Evolutionary conservation across 2,797 vertebrate genomes (phyloP).

Genomic region (Poliocrania exsul): DNA sequence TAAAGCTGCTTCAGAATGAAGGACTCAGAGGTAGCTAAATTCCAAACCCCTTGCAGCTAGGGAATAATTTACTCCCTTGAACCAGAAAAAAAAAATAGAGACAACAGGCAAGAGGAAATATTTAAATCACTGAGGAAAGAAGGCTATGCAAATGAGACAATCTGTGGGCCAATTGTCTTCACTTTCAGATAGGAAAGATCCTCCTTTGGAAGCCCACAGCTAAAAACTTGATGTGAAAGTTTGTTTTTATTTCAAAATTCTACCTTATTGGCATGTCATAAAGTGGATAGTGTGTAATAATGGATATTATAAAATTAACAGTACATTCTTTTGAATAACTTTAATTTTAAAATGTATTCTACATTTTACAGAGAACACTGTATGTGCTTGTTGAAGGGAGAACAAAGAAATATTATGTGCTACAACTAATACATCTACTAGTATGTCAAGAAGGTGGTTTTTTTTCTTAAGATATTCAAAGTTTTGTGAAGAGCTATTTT

Average conservation of each 20-base stretch:
- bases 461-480: not conserved
- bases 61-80: not conserved
- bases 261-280: not conserved
- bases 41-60: not conserved
- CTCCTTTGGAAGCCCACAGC: not conserved
- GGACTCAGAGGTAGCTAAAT: not conserved
- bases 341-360: not conserved
- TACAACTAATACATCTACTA: not conserved
- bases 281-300: not conserved
- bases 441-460: not conserved
- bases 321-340: not conserved
- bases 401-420: conserved; percentile 17
- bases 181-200: not conserved
- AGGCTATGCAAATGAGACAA: not conserved
- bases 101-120: not conserved
- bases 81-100: not conserved
- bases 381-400: not conserved
- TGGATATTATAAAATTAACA: not conserved
- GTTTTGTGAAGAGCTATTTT: not conserved
- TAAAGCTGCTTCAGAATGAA: not conserved
- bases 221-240: not conserved
- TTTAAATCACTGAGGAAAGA: not conserved
- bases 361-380: not conserved
- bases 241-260: not conserved
- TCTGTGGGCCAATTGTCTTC: not conserved